phyloP scores from a whole-genome alignment of 2,113 vertebrate genomes.

The Girardinichthys multiradiatus region DNA sequence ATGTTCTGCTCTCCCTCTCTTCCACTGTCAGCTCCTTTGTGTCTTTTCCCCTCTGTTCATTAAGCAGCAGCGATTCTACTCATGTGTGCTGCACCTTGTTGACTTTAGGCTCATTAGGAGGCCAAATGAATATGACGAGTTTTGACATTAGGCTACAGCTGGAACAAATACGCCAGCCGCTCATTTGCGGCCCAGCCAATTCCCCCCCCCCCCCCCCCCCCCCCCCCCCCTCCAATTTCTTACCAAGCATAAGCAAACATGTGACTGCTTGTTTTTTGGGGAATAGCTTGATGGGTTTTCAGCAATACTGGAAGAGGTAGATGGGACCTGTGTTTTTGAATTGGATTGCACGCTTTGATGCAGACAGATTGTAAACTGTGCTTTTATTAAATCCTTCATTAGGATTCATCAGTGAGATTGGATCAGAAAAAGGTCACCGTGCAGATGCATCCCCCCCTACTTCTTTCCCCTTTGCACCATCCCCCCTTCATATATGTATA shows the following conservation, averaged over 20 bases:
- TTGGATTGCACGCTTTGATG: slow-evolving; percentile 86
- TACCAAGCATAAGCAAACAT: slow-evolving; percentile 33
- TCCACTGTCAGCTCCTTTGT: not conserved
- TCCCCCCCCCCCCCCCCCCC: slow-evolving; percentile 23
- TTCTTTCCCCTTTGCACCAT: slow-evolving; percentile 43
- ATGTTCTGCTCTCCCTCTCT: slow-evolving; percentile 16
- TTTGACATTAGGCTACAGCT: slow-evolving; percentile 82
- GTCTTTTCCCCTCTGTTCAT: slow-evolving; percentile 28
- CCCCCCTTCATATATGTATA: slow-evolving; percentile 26
- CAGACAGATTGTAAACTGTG: slow-evolving; percentile 87
- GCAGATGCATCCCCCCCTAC: slow-evolving; percentile 70
- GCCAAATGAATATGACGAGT: slow-evolving; percentile 83
- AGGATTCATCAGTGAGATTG: slow-evolving; percentile 87
- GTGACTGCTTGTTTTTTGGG: slow-evolving; percentile 40
- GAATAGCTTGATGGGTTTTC: slow-evolving; percentile 62
- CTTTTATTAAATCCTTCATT: slow-evolving; percentile 90
- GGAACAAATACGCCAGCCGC: slow-evolving; percentile 81
- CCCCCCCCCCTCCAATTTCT: slow-evolving; percentile 8
- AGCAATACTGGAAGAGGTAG: slow-evolving; percentile 77
- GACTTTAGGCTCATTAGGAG: slow-evolving; percentile 80
- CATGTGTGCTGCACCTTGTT: slow-evolving; percentile 73
- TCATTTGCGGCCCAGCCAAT: slow-evolving; percentile 69
- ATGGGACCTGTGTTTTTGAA: slow-evolving; percentile 80
- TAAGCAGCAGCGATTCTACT: slow-evolving; percentile 51
- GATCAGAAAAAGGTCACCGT: slow-evolving; percentile 87